These are phyloP conservation scores for Chouioia cunea DNA, from an alignment of 2,888 invertebrate genomes.

Conservation along the genomic window DNA sequence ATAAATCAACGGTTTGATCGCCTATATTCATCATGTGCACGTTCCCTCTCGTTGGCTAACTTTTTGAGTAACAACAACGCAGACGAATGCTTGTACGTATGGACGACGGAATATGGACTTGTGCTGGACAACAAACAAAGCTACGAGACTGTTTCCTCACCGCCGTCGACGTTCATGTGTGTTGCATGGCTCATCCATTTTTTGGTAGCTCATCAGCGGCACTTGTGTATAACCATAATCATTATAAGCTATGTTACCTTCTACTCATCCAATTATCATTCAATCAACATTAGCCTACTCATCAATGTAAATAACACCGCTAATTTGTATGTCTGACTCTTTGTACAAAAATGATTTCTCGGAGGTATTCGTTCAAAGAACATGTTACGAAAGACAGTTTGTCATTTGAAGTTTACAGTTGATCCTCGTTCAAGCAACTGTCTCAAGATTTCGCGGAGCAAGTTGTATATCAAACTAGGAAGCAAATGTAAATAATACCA, in stretches of 20 bases:
- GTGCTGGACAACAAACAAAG: slow-evolving; percentile 4
- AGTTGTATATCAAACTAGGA: neutral
- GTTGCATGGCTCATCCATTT: slow-evolving; percentile 49
- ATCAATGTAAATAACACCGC: slow-evolving; percentile 45
- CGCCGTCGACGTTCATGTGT: slow-evolving; percentile 42
- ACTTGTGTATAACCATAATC: slow-evolving; percentile 48
- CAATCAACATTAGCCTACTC: slow-evolving; percentile 33
- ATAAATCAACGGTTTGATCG: slow-evolving; percentile 32
- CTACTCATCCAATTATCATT: slow-evolving; percentile 43
- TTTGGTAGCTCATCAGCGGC: slow-evolving; percentile 44
- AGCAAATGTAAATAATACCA: slow-evolving; percentile 36
- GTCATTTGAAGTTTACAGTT: neutral
- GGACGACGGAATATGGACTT: slow-evolving; percentile 8
- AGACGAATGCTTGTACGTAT: slow-evolving; percentile 2
- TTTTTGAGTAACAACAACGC: slow-evolving; percentile 22
- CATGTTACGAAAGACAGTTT: slow-evolving; percentile 21
- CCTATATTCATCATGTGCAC: slow-evolving; percentile 35
- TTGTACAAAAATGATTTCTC: slow-evolving; percentile 36
- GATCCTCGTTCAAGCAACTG: slow-evolving; percentile 21
- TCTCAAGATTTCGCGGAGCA: slow-evolving; percentile 16
- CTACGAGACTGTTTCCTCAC: slow-evolving; percentile 28
- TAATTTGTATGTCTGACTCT: slow-evolving; percentile 30
- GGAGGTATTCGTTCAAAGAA: slow-evolving; percentile 33
- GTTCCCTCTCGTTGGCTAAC: neutral
- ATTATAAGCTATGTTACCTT: slow-evolving; percentile 40